Evolutionary conservation across 1,140 invertebrate species (phyloP).

Genomic region (Cheumatopsyche charites): DNA sequence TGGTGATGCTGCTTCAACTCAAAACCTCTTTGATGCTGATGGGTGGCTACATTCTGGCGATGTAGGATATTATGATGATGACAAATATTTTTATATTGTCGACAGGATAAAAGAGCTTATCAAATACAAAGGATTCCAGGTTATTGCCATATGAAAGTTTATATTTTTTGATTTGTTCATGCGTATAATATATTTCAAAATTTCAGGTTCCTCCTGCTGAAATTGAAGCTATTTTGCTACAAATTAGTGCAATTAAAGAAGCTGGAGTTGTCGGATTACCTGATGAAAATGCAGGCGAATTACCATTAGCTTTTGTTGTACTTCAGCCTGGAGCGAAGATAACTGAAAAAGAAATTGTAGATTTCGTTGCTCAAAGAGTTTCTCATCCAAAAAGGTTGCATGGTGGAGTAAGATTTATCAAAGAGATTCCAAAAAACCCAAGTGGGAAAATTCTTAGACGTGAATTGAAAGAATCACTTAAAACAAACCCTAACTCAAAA

Average conservation of each 20-base stretch:
- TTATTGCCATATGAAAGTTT: slow-evolving; percentile 52
- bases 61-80: slow-evolving; percentile 74
- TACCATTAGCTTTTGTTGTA: slow-evolving; percentile 71
- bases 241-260: slow-evolving; percentile 71
- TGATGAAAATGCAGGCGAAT: slow-evolving; percentile 69
- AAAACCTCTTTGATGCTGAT: slow-evolving; percentile 69
- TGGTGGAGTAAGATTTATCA: slow-evolving; percentile 70
- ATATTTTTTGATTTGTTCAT: background rate
- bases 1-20: slow-evolving; percentile 67
- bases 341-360: slow-evolving; percentile 60
- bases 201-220: slow-evolving; percentile 78
- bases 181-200: background rate
- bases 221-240: slow-evolving; percentile 76
- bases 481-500: background rate
- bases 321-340: slow-evolving; percentile 57
- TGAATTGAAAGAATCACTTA: slow-evolving; percentile 56
- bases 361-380: slow-evolving; percentile 62
- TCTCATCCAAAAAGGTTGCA: slow-evolving; percentile 64
- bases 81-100: slow-evolving; percentile 73
- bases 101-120: slow-evolving; percentile 82
- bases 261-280: slow-evolving; percentile 79
- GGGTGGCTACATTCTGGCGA: slow-evolving; percentile 84
- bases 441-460: slow-evolving; percentile 72
- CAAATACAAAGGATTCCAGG: slow-evolving; percentile 79
- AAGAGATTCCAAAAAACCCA: slow-evolving; percentile 70